Conservation (phyloP, 30 jellyfish, hydroid and myxozoan species). For the Chrysaora quinquecirrha region DNA sequence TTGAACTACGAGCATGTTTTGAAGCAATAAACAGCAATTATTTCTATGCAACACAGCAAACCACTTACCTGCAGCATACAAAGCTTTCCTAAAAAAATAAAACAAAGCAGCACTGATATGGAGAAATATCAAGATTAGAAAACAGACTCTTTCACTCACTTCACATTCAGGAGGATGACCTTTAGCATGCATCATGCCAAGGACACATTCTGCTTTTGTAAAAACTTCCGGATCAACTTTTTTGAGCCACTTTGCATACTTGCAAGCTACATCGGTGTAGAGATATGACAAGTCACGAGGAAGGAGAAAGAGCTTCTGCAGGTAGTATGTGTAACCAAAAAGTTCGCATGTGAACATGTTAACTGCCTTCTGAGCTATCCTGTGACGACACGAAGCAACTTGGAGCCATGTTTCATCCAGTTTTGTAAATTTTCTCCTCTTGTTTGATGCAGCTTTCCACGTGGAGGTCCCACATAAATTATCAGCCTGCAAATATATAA, state of each 20-base stretch:
- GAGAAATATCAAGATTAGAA: too few relatives aligned
- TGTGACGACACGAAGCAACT: conserved; percentile 8
- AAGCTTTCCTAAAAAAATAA: too few relatives aligned
- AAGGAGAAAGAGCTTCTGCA: neutral
- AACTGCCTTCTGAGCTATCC: conserved; percentile 19
- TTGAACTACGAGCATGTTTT: too few relatives aligned
- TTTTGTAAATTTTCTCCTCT: neutral
- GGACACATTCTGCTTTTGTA: neutral
- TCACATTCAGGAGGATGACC: neutral
- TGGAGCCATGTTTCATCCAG: conserved; percentile 2
- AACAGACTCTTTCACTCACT: neutral
- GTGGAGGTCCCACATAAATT: neutral
- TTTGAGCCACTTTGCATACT: neutral
- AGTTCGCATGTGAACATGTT: neutral
- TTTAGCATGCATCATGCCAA: neutral
- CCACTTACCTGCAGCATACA: too few relatives aligned
- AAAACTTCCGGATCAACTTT: neutral
- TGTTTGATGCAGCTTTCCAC: conserved; percentile 18
- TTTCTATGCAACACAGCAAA: too few relatives aligned
- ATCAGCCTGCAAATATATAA: neutral
- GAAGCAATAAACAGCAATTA: too few relatives aligned
- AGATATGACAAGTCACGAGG: neutral
- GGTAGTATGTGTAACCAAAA: neutral
- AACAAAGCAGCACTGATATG: too few relatives aligned
- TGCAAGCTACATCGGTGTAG: neutral